phyloP scores from a whole-genome alignment of 2,113 vertebrate species.

The Nannospalax galili region DNA sequence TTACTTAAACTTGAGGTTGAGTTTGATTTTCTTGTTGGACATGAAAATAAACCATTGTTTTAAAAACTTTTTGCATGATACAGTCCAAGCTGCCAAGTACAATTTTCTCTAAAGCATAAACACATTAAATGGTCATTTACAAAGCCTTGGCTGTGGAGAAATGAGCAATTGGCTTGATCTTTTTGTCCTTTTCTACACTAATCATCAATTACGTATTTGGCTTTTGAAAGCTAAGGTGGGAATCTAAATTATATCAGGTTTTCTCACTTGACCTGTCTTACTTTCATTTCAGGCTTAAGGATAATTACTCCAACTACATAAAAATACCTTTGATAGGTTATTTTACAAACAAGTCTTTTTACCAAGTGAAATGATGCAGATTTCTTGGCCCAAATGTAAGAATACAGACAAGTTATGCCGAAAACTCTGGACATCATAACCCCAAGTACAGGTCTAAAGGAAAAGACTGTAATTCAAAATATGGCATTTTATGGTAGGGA shows the following conservation, averaged over 20 bases:
- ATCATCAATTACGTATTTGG: not conserved
- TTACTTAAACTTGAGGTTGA: not conserved
- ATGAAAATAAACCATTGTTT: not conserved
- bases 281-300: not conserved
- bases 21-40: not conserved
- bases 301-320: conserved; percentile 28
- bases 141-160: not conserved
- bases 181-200: not conserved
- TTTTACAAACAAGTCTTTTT: conserved; percentile 1
- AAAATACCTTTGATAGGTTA: not conserved
- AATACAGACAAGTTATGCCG: not conserved
- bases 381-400: not conserved
- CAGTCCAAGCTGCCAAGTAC: not conserved
- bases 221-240: not conserved
- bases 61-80: not conserved
- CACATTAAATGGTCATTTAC: not conserved
- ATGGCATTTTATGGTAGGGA: not conserved
- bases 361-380: not conserved
- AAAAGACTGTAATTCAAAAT: not conserved
- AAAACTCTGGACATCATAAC: not conserved
- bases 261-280: not conserved
- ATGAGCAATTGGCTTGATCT: not conserved
- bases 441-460: not conserved
- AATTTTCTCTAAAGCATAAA: not conserved
- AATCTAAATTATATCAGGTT: not conserved